Evolutionary conservation across 2,797 vertebrate genomes (phyloP).

Genomic region (Coluber constrictor): DNA sequence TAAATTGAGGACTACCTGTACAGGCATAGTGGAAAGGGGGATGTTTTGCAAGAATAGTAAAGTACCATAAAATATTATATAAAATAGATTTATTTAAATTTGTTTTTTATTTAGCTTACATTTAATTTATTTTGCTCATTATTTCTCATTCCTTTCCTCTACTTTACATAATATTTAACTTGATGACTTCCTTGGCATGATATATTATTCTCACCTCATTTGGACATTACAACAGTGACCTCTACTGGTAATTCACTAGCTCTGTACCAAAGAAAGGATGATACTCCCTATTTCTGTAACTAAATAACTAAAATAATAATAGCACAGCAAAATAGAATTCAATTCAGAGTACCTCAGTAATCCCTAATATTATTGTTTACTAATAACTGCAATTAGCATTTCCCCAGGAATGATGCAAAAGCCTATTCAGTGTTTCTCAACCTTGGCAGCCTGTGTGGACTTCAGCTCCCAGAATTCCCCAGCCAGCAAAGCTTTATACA

Average conservation of each 20-base stretch:
- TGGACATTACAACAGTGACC: conserved; percentile 70
- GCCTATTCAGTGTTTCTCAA: background rate
- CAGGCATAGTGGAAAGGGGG: background rate
- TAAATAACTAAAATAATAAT: background rate
- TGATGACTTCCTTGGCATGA: background rate
- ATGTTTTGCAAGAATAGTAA: background rate
- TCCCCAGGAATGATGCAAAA: background rate
- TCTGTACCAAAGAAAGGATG: conserved; percentile 6
- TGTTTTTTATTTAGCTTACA: background rate
- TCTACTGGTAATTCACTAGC: conserved; percentile 67
- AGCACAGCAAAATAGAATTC: background rate
- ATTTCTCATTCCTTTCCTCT: background rate
- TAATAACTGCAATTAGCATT: background rate
- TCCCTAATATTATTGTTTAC: background rate
- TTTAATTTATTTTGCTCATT: background rate
- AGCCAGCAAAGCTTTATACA: background rate
- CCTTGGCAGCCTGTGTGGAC: background rate
- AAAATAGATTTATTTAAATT: background rate
- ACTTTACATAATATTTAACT: background rate
- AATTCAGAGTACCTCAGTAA: background rate
- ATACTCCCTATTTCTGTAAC: background rate
- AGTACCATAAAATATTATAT: background rate
- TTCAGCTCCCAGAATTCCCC: background rate
- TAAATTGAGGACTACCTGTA: background rate
- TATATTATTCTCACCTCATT: background rate